phyloP scores from a whole-genome alignment of 2,113 vertebrate genomes.

The Labeo catla region DNA sequence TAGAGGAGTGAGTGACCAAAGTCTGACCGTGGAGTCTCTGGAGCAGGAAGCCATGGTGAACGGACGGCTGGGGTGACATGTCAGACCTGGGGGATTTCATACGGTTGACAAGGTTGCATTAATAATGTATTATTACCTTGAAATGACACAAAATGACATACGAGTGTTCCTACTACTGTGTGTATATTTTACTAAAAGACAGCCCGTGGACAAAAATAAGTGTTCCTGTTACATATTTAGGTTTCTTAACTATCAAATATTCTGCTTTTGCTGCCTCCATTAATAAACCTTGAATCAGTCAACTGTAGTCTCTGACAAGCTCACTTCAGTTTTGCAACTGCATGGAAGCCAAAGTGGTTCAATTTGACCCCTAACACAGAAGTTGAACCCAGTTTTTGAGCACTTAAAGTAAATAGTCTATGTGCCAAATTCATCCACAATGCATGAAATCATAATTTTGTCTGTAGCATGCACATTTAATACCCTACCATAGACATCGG shows the following conservation, averaged over 20 bases:
- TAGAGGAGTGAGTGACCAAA: slow-evolving; percentile 92
- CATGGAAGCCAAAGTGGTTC: no score
- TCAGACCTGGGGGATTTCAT: slow-evolving; percentile 79
- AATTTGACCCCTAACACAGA: no score
- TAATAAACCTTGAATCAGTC: neutral
- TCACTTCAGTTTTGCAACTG: no score
- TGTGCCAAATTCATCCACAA: neutral
- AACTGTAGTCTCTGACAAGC: neutral
- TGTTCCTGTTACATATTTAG: neutral
- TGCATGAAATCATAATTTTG: neutral
- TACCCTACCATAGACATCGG: slow-evolving; percentile 91
- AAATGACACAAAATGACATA: neutral
- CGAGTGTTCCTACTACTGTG: neutral
- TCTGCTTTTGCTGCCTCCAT: neutral
- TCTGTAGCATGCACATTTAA: neutral
- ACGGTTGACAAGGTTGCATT: neutral
- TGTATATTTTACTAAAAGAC: neutral
- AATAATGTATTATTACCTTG: slow-evolving; percentile 6
- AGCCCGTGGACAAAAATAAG: neutral
- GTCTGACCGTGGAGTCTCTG: slow-evolving; percentile 94
- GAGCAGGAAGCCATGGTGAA: slow-evolving; percentile 98
- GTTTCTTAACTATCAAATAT: neutral
- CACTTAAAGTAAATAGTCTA: neutral
- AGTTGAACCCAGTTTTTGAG: no score
- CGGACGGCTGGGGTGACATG: slow-evolving; percentile 89